Base-by-base conservation (phyloP, 64 coral and sea anemone genomes). In the Porites australiensis region DNA sequence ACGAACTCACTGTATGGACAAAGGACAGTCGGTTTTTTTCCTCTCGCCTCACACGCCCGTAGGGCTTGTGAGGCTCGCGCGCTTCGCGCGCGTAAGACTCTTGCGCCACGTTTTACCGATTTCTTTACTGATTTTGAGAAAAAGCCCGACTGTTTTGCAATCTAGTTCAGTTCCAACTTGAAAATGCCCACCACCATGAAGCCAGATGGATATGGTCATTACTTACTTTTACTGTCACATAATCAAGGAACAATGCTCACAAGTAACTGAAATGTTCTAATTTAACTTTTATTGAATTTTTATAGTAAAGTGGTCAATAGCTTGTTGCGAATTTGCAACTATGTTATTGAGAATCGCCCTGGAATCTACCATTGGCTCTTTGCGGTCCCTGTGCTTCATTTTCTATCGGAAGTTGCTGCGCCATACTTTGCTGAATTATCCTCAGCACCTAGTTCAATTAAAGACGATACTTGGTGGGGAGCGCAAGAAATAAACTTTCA, bases 381-480 rank as follows among this genome's bases (percentile, higher is more conserved):
- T 8, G 58, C 58, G 7, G 19, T 82, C 8, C 79, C 79, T 18
- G 8, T 82, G 79, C 79, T 82, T 14, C 79, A 82, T 82, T 82
- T 82, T 0, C 60, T 82, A 13, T 64, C 79, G 3, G 16, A 43
- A 2, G 18, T 60, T 2, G 44, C 27, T 66, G 14, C 10, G 11
- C 79, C 79, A 18, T 65, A n/a, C 58, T 48, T 43, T 2, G 58
- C 6, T 13, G 23, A 2, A 13, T 43, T 66, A 4, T 27, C 55
- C 6, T 64, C 15, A 10, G 37, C 8, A 64, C 79, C 79, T 2
- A 19, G 27, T 82, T 18, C 15, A 10, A 1, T 47, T 1, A 45
- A 48, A 46, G 79, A 82, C 10, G 44, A 64, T 16, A 47, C 43
- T 0, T 82, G 79, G 79, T 82, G 79, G 79, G 79, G 79, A 82